Conservation (phyloP, 2,888 invertebrate genomes). For the Xestia rhomboidea region DNA sequence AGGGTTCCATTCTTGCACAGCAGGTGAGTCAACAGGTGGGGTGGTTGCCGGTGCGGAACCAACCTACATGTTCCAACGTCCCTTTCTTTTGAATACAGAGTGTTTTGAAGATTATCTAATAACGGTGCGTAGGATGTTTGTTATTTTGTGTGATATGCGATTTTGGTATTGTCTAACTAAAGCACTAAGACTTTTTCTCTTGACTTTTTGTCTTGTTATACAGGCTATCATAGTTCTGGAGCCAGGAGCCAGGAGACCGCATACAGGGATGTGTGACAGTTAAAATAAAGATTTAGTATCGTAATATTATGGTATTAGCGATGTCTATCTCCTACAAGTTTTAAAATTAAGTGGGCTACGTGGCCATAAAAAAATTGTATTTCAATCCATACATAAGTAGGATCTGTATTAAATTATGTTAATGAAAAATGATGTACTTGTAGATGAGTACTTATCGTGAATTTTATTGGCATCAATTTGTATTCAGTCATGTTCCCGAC, state of each 20-base stretch:
- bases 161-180: not conserved
- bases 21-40: slow-evolving; percentile 90
- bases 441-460: slow-evolving; percentile 62
- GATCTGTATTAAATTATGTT: slow-evolving; percentile 9
- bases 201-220: not conserved
- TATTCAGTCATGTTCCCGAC: slow-evolving; percentile 86
- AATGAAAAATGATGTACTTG: slow-evolving; percentile 29
- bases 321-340: not conserved
- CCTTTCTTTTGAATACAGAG: slow-evolving; percentile 62
- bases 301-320: not conserved
- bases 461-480: slow-evolving; percentile 77
- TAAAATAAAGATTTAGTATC: not conserved
- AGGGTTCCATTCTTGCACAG: slow-evolving; percentile 73
- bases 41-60: slow-evolving; percentile 85
- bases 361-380: not conserved
- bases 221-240: not conserved
- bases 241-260: not conserved
- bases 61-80: slow-evolving; percentile 67
- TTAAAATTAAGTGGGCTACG: not conserved
- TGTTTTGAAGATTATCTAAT: slow-evolving; percentile 42
- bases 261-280: not conserved
- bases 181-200: not conserved
- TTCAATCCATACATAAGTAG: not conserved
- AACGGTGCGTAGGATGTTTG: slow-evolving; percentile 13
- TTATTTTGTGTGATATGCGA: not conserved